Evolutionary conservation across 2,888 invertebrate species (phyloP).

Genomic region (Bhutanitis thaidina): DNA sequence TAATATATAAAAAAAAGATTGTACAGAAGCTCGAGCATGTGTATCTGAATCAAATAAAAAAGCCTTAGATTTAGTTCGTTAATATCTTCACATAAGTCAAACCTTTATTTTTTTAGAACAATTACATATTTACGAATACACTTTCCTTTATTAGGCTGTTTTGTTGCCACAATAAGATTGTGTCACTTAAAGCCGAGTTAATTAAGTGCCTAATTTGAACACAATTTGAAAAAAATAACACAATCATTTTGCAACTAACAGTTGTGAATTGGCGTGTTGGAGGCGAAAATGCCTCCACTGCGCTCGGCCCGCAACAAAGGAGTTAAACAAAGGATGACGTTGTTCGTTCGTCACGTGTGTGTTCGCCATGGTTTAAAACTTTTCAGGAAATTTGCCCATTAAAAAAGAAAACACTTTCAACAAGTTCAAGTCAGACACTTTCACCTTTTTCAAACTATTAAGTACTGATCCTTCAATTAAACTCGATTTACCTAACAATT

Average conservation of each 20-base stretch:
- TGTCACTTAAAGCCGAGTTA: background rate
- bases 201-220: background rate
- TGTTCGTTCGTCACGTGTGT: background rate
- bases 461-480: too few relatives aligned
- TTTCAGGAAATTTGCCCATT: background rate
- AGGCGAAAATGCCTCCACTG: conserved; percentile 14
- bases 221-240: background rate
- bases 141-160: too few relatives aligned
- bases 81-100: too few relatives aligned
- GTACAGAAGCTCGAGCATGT: too few relatives aligned
- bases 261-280: conserved; percentile 11
- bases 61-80: too few relatives aligned
- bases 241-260: background rate
- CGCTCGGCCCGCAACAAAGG: conserved; percentile 12
- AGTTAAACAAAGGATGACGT: conserved; percentile 13
- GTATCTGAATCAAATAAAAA: too few relatives aligned
- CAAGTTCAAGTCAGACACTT: background rate
- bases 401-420: background rate
- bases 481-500: too few relatives aligned
- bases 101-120: too few relatives aligned
- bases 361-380: background rate
- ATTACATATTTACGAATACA: too few relatives aligned
- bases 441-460: too few relatives aligned
- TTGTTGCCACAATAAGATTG: too few relatives aligned
- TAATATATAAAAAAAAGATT: too few relatives aligned